Evolutionary conservation across 2,113 vertebrate species (phyloP).

Genomic region (Ellobius talpinus): DNA sequence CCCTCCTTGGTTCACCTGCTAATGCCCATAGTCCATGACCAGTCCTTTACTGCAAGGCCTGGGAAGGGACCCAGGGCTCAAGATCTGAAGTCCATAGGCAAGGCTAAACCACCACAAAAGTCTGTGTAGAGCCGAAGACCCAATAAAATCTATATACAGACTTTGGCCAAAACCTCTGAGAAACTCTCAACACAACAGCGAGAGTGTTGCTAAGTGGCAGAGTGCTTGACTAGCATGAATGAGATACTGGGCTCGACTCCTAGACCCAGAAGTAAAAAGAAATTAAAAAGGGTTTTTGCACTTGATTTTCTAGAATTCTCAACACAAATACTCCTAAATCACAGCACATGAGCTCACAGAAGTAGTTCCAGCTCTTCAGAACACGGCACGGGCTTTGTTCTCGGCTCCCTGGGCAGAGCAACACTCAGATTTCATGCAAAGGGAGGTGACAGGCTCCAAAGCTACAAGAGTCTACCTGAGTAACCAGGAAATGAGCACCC

Average conservation of each 20-base stretch:
- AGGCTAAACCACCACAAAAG: not conserved
- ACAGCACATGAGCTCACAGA: not conserved
- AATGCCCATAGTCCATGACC: not conserved
- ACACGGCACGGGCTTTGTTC: not conserved
- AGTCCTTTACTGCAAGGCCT: not conserved
- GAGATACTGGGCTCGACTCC: not conserved
- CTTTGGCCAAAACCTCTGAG: not conserved
- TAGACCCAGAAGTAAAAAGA: not conserved
- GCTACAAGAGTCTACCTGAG: not conserved
- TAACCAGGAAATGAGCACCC: not conserved
- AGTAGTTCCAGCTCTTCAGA: not conserved
- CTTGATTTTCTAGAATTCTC: not conserved
- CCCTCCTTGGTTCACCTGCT: no score
- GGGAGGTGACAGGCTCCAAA: not conserved
- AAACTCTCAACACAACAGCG: not conserved
- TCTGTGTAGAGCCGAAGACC: not conserved
- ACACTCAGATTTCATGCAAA: not conserved
- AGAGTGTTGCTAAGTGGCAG: not conserved
- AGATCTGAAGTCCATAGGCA: not conserved
- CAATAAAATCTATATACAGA: not conserved
- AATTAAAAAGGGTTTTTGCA: not conserved
- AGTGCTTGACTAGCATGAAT: not conserved
- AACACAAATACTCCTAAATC: not conserved
- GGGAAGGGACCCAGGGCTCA: not conserved
- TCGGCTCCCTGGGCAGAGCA: not conserved